A percentile compares a stretch with the other conserved stretches of the same genome.
These are phyloP conservation scores for Schizothorax lantsangensis DNA, from an alignment of 2,797 vertebrate genomes.

Conservation along the genomic window DNA sequence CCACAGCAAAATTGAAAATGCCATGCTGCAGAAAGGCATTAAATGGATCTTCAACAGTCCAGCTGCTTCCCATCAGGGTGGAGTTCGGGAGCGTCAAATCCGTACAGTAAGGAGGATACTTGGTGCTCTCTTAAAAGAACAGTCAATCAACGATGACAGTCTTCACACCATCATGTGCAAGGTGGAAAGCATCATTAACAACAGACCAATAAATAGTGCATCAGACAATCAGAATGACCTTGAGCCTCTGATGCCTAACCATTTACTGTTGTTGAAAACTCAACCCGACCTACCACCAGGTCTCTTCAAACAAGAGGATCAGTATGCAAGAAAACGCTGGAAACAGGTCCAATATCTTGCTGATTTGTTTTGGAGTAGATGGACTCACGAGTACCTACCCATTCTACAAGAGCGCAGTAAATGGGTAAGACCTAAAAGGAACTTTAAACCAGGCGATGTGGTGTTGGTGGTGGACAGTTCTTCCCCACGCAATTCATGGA, in stretches of 20 bases:
- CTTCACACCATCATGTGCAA: conserved; percentile 15
- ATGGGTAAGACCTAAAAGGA: conserved; percentile 1
- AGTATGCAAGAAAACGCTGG: background rate
- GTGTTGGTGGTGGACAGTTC: conserved; percentile 34
- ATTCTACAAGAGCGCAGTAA: conserved; percentile 28
- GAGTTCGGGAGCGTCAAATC: background rate
- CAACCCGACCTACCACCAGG: conserved; percentile 8
- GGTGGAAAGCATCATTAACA: conserved; percentile 33
- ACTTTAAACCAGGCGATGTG: conserved; percentile 19
- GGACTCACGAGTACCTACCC: conserved; percentile 17
- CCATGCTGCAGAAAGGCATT: conserved; percentile 19
- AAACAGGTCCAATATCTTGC: background rate
- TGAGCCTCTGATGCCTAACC: conserved; percentile 22
- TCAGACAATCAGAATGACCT: conserved; percentile 35
- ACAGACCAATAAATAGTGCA: conserved; percentile 23
- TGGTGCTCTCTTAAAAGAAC: conserved; percentile 26
- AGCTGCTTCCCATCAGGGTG: background rate
- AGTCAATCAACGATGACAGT: conserved; percentile 37
- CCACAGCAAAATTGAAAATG: too few relatives aligned
- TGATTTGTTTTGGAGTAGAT: conserved; percentile 25
- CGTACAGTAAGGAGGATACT: conserved; percentile 22
- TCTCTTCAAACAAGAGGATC: conserved; percentile 6
- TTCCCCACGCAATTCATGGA: conserved; percentile 20
- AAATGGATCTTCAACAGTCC: conserved; percentile 32
- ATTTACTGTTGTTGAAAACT: conserved; percentile 46